Evolutionary conservation across 2,797 vertebrate genomes (phyloP).

Genomic region (Melanotaenia nigrans): DNA sequence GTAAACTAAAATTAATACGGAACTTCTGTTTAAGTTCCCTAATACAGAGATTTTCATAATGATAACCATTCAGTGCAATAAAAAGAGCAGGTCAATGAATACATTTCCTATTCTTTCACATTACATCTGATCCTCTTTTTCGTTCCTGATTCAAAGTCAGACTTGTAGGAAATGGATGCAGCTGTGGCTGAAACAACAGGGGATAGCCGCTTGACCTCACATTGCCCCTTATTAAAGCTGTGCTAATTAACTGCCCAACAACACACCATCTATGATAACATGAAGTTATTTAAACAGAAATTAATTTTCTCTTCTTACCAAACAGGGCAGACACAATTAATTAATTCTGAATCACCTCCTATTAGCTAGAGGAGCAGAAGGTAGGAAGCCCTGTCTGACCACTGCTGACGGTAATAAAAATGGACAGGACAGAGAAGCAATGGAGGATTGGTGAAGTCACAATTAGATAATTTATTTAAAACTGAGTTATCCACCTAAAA

Average conservation of each 20-base stretch:
- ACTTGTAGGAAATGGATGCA: conserved; percentile 21
- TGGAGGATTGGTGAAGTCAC: not conserved
- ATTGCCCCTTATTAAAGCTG: conserved; percentile 36
- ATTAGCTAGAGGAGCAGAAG: conserved; percentile 53
- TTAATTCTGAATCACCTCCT: conserved; percentile 59
- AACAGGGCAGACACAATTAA: conserved; percentile 45
- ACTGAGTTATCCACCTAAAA: not conserved
- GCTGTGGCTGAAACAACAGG: conserved; percentile 29
- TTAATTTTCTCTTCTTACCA: conserved; percentile 49
- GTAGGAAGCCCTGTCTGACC: conserved; percentile 34
- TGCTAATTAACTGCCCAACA: conserved; percentile 56
- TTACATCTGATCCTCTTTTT: too few relatives aligned
- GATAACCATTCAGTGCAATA: too few relatives aligned
- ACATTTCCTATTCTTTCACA: too few relatives aligned
- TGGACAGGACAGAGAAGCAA: conserved; percentile 27
- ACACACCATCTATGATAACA: conserved; percentile 33
- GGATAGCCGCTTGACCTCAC: conserved; percentile 41
- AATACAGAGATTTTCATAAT: too few relatives aligned
- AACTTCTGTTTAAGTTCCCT: too few relatives aligned
- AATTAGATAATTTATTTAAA: too few relatives aligned
- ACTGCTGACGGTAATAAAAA: conserved; percentile 43
- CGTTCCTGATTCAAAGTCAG: conserved; percentile 28
- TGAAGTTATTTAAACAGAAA: conserved; percentile 23
- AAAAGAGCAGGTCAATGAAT: too few relatives aligned
- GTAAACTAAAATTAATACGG: not conserved